phyloP scores from a whole-genome alignment of 1,140 invertebrate species.

The Pemphigus obesinymphae region DNA sequence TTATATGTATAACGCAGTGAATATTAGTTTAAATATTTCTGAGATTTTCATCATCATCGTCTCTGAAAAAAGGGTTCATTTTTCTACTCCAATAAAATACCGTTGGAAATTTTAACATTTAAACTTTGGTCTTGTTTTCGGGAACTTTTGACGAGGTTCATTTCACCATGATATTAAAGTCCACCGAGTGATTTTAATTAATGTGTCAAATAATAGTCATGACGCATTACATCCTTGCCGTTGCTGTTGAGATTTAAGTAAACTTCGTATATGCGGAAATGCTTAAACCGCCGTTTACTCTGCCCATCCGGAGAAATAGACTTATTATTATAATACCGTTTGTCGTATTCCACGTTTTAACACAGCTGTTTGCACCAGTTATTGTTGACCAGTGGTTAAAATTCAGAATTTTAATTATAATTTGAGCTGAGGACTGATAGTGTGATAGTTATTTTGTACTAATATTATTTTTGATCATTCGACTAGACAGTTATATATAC shows the following conservation, averaged over 20 bases:
- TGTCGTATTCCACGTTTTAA: background rate
- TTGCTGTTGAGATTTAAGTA: background rate
- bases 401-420: conserved; percentile 14
- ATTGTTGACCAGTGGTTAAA: background rate
- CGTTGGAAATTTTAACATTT: background rate
- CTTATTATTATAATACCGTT: background rate
- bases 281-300: background rate
- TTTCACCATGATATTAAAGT: conserved; percentile 26
- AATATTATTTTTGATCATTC: background rate
- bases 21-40: background rate
- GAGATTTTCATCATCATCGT: background rate
- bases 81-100: background rate
- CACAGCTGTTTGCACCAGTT: conserved; percentile 23
- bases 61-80: background rate
- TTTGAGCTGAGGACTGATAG: background rate
- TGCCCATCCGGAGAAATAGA: background rate
- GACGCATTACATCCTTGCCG: conserved; percentile 10
- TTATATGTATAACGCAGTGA: no score
- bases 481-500: background rate
- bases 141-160: conserved; percentile 9
- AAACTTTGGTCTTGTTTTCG: conserved; percentile 19
- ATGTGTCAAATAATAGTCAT: conserved; percentile 35
- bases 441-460: no score
- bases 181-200: conserved; percentile 14
- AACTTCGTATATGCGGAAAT: conserved; percentile 7